Evolutionary conservation across 2,888 invertebrate genomes (phyloP).

Genomic region (Cryptus viduatorius): DNA sequence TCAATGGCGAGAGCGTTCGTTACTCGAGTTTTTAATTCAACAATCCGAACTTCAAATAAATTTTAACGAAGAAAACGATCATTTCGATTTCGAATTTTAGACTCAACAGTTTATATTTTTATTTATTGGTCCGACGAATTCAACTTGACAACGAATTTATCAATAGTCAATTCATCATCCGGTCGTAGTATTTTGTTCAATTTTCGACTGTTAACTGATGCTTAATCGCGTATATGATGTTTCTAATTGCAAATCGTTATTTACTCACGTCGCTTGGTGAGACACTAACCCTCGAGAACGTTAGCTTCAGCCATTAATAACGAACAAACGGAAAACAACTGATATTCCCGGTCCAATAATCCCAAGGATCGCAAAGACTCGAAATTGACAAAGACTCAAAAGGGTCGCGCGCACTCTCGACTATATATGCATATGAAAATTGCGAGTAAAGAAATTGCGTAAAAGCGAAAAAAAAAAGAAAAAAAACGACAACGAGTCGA

Average conservation of each 20-base stretch:
- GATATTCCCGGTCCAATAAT: constrained; percentile 17
- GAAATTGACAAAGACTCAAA: constrained; percentile 64
- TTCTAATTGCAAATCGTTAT: background rate
- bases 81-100: no score
- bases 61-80: no score
- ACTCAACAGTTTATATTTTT: no score
- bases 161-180: no score
- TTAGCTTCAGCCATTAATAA: constrained; percentile 19
- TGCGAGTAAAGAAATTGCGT: constrained; percentile 23
- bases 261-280: background rate
- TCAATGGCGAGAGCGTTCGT: constrained; percentile 28
- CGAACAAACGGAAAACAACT: constrained; percentile 30
- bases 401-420: constrained; percentile 61
- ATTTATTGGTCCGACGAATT: no score
- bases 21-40: background rate
- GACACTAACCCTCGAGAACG: constrained; percentile 19
- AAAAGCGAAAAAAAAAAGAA: constrained; percentile 37
- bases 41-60: no score
- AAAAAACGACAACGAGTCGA: constrained; percentile 68
- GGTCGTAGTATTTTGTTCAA: no score
- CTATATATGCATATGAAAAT: constrained; percentile 49
- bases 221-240: no score
- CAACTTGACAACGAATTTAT: no score
- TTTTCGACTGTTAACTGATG: no score
- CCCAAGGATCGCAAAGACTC: constrained; percentile 67